Evolutionary conservation across 2,888 invertebrate genomes (phyloP).

Genomic region (Calliopum simillimum): DNA sequence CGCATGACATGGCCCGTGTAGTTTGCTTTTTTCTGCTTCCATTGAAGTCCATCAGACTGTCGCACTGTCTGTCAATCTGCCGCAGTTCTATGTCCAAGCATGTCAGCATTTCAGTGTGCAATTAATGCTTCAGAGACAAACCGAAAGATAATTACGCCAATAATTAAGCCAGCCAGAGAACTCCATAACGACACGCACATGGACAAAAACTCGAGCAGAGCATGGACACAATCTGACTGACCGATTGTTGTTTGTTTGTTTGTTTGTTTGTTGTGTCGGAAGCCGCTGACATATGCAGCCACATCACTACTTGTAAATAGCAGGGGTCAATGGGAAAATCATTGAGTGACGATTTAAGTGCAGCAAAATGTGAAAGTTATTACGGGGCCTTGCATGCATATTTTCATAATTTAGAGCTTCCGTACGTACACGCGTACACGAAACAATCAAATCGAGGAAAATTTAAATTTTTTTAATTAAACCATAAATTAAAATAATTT

Average conservation of each 20-base stretch:
- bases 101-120: constrained; percentile 1
- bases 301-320: neutral
- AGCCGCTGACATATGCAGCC: constrained; percentile 15
- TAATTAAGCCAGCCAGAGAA: constrained; percentile 12
- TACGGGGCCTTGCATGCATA: neutral
- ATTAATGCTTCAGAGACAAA: constrained; percentile 17
- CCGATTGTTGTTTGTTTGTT: neutral
- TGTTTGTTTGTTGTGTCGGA: constrained; percentile 6
- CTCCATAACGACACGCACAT: neutral
- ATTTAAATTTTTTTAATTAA: too few species aligned
- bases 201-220: neutral
- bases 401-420: too few species aligned
- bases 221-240: constrained; percentile 5
- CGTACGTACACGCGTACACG: too few species aligned
- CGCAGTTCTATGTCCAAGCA: neutral
- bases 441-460: too few species aligned
- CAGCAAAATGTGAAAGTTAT: neutral
- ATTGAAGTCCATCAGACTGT: neutral
- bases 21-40: neutral
- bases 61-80: constrained; percentile 5
- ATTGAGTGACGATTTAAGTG: neutral
- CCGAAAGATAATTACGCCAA: constrained; percentile 23
- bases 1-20: constrained; percentile 6
- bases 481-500: too few species aligned
- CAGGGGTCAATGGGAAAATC: neutral